Evolutionary conservation across 2,888 invertebrate species (phyloP).

Genomic region (Epinotia demarniana): DNA sequence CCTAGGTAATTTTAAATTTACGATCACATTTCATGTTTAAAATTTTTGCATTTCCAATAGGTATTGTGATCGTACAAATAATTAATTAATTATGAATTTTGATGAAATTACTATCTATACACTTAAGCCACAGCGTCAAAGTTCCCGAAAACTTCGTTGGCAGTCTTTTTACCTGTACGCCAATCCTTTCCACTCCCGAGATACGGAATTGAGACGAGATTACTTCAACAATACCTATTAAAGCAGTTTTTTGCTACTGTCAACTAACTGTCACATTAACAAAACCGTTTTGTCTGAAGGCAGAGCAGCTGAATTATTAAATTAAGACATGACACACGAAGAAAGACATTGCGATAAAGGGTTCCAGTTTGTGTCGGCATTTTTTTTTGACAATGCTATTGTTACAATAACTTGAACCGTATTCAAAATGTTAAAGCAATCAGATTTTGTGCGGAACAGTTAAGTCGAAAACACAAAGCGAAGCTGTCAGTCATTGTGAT

Average conservation of each 20-base stretch:
- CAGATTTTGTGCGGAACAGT: constrained; percentile 54
- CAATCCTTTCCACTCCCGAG: constrained; percentile 67
- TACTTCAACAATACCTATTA: constrained; percentile 65
- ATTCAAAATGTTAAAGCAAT: constrained; percentile 61
- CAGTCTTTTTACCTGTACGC: constrained; percentile 63
- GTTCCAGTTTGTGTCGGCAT: constrained; percentile 64
- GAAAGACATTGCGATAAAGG: constrained; percentile 61
- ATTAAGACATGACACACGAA: constrained; percentile 63
- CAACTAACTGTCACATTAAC: constrained; percentile 78
- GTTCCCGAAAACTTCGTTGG: constrained; percentile 57
- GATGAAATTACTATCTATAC: background rate
- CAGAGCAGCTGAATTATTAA: constrained; percentile 70
- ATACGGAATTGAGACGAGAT: constrained; percentile 57
- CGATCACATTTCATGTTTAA: background rate
- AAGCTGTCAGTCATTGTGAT: constrained; percentile 55
- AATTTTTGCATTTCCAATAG: background rate
- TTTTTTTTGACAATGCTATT: constrained; percentile 74
- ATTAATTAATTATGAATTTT: background rate
- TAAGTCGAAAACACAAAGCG: constrained; percentile 51
- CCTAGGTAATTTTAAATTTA: background rate
- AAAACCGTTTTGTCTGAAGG: constrained; percentile 69
- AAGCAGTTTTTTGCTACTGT: constrained; percentile 64
- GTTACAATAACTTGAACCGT: constrained; percentile 57
- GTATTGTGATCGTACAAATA: background rate
- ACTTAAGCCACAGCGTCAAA: background rate